These are phyloP conservation scores for Bombus difficillimus DNA, from an alignment of 1,140 invertebrate species.

Conservation along the genomic window DNA sequence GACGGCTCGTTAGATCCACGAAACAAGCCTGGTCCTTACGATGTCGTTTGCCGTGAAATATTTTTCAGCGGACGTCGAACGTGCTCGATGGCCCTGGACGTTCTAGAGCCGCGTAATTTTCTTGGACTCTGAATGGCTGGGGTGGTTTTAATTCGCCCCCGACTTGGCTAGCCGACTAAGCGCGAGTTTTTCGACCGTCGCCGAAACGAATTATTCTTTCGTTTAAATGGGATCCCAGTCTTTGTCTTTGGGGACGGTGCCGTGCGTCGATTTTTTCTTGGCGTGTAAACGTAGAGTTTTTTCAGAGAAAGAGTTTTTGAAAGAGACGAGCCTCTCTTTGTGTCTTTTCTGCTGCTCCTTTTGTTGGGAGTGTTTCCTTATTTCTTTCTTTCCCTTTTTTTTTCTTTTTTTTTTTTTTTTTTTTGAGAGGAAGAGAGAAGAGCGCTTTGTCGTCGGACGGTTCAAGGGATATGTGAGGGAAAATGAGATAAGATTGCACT, in stretches of 20 bases:
- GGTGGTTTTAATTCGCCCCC: neutral
- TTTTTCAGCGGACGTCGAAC: conserved; percentile 20
- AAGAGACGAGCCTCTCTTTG: neutral
- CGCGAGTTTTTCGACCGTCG: neutral
- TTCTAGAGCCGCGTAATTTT: neutral
- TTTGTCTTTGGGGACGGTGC: neutral
- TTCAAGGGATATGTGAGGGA: neutral
- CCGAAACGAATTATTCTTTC: conserved; percentile 16
- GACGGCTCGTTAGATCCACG: conserved; percentile 41
- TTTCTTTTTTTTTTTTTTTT: too few species aligned
- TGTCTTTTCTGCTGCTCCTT: neutral
- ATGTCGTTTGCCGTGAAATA: conserved; percentile 28
- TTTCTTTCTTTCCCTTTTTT: neutral
- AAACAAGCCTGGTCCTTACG: conserved; percentile 39
- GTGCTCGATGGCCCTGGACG: neutral
- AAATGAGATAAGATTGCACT: neutral
- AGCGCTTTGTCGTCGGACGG: neutral
- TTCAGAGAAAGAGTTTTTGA: neutral
- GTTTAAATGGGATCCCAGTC: neutral
- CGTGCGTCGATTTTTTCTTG: neutral
- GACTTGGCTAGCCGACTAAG: neutral
- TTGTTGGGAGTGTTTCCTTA: neutral
- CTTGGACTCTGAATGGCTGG: neutral
- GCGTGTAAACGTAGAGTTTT: neutral
- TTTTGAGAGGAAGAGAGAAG: too few species aligned